Base-by-base conservation (phyloP, 2,888 invertebrate species). In the Hypsopygia costalis region DNA sequence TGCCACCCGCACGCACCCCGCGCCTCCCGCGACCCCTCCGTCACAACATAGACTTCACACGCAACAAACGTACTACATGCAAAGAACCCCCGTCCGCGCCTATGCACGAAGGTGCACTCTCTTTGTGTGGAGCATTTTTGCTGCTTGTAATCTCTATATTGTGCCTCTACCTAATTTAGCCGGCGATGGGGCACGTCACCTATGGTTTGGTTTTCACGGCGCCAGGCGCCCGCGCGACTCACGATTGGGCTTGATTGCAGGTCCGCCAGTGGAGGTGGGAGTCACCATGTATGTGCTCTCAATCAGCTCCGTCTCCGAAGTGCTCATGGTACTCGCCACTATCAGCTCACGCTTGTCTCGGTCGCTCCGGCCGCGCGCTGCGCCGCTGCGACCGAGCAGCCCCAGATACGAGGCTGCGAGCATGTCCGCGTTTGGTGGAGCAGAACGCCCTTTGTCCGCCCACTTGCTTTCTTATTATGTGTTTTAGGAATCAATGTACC, bases 221-320 rank as follows among this genome's bases (percentile, higher is more conserved):
- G 74, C 74, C 62, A 66, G 58, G 60, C 62, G 67, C 62, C 67
- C 64, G 69, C 70, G 69, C 69, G 58, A 81, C 85, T 87, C 76
- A 87, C 80, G 51, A 79, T 81, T 85, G 86, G 86, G 72, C 85
- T 87, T 89, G 85, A 85, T 91, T 96, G 90, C 95, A 97, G 97
- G 96, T 94, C 95, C 95, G 90, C 97, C 98, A 82, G 98, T 98
- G 91, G 97, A 96, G 90, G 97, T 98, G 89, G 97, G 97, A 89
- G 96, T 98, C 91, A 97, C 97, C 91, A 97, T 98, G 95, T 97
- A 97, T 93, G 97, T 98, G 91, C 94, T 97, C 91, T 96, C 96
- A 92, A 98, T 98, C 94, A 96, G 97, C 92, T 97, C 97, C 90
- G 96, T 98, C 91, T 97, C 97, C 90, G 98, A 98, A 94, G 97